These are phyloP conservation scores for Caenorhabditis becei DNA, from an alignment of 2,888 invertebrate species.

Conservation along the genomic window DNA sequence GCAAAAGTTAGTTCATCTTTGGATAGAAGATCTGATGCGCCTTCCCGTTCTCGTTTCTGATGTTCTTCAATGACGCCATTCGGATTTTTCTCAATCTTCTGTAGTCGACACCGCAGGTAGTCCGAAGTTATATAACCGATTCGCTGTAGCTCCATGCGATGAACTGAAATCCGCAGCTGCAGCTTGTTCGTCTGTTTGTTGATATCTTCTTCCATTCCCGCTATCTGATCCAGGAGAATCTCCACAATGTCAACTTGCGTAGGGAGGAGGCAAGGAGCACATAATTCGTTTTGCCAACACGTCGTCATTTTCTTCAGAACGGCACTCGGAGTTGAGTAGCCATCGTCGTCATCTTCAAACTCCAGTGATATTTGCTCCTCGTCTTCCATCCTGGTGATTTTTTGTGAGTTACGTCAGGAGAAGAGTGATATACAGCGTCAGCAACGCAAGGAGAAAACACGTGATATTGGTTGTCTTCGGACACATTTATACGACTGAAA, in stretches of 20 bases:
- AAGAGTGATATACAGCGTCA: too few relatives aligned
- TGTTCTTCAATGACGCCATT: constrained; percentile 64
- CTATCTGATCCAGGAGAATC: constrained; percentile 72
- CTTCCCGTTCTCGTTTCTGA: constrained; percentile 48
- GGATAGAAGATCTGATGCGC: constrained; percentile 58
- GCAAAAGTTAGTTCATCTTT: constrained; percentile 68
- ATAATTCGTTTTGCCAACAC: constrained; percentile 72
- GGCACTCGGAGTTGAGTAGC: constrained; percentile 45
- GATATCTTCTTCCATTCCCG: constrained; percentile 67
- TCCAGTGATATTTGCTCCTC: background rate
- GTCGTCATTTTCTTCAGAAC: constrained; percentile 64
- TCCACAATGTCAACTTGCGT: constrained; percentile 70
- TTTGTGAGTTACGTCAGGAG: background rate
- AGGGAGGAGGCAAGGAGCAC: constrained; percentile 72
- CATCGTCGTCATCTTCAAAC: constrained; percentile 41
- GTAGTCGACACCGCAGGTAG: constrained; percentile 69
- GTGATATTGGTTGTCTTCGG: background rate
- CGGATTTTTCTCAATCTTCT: constrained; percentile 75
- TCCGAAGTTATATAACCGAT: constrained; percentile 73
- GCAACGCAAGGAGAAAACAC: too few relatives aligned
- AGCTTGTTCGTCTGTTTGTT: constrained; percentile 56
- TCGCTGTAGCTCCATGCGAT: constrained; percentile 74
- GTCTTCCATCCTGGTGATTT: constrained; percentile 1
- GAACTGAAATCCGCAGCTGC: constrained; percentile 64
- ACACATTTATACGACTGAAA: background rate